Base-by-base conservation (phyloP, 35 echinoderm and acorn worm species). In the Holothuria glaberrima region DNA sequence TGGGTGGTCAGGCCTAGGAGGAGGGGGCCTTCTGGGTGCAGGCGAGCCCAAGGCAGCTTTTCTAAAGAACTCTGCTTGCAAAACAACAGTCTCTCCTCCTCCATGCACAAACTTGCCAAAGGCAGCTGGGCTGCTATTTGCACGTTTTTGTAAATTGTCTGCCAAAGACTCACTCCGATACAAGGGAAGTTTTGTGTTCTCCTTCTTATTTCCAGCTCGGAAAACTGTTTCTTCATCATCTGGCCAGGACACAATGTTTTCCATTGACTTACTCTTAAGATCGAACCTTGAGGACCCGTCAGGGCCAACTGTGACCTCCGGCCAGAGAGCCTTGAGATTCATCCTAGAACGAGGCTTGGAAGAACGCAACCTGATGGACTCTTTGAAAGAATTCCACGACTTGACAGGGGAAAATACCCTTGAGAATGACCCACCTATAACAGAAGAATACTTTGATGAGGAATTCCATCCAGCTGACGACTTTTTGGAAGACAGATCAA, bases 241-340 rank as follows among this genome's bases (percentile, higher is more conserved):
- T 61, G 57, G 22, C 46, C 80, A 28, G 18, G 21, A 25, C 10
- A 63, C n/a, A 33, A 84, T 84, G 59, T 84, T 52, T 33, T 84
- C 80, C 80, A 84, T 61, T 12, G 80, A 84, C 26, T 84, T 48
- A 25, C 54, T 28, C 13, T 59, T 61, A 3, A 25, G 1, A 24
- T 56, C 56, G 19, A 54, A 54, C 50, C 50, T 54, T 14, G 50
- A 54, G 12, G 50, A 14, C 0, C 50, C 50, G 12, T 54, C 50
- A 54, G 50, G 12, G 10, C 50, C 50, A 14, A 54, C 50, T 18
- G 9, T 56, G 14, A 7, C 32, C 80, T 84, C 57, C 9, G 80
- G 80, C 80, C 80, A 84, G 33, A 84, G 80, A 22, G 80, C 52
- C 31, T 84, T 84, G 25, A 84, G 80, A 46, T 56, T 84, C 9